phyloP scores from a whole-genome alignment of 2,113 vertebrate species.

The Spilogale gracilis region DNA sequence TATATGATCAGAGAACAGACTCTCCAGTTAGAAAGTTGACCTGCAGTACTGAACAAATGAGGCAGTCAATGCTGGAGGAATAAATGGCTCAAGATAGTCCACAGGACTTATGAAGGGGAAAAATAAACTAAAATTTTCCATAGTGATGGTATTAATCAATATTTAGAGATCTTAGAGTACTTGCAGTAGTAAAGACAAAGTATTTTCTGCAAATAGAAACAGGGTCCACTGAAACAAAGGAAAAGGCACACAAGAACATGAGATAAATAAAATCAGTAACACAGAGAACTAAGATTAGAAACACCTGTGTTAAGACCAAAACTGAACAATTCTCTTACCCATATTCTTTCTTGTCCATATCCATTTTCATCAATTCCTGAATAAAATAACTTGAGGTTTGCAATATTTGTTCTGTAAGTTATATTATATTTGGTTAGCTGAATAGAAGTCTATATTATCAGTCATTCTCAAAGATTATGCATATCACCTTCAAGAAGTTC shows the following conservation, averaged over 20 bases:
- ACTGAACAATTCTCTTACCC: neutral
- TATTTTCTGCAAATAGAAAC: conserved; percentile 4
- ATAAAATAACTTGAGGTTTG: neutral
- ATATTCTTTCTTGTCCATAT: neutral
- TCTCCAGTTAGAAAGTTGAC: neutral
- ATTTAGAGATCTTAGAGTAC: neutral
- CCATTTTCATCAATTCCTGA: neutral
- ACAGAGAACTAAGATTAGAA: neutral
- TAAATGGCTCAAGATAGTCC: neutral
- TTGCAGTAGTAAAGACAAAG: neutral
- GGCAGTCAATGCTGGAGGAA: neutral
- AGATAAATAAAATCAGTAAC: neutral
- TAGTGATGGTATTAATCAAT: neutral
- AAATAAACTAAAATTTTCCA: neutral
- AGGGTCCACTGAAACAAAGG: neutral
- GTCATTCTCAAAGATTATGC: neutral
- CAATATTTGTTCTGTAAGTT: neutral
- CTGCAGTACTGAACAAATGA: neutral
- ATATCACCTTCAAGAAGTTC: neutral
- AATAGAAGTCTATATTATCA: neutral
- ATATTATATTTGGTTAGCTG: neutral
- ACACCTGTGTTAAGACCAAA: neutral
- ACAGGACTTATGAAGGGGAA: neutral
- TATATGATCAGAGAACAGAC: neutral
- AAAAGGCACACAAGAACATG: neutral